These are phyloP conservation scores for Cephus pygmeus DNA, from an alignment of 2,888 invertebrate genomes.

Conservation along the genomic window DNA sequence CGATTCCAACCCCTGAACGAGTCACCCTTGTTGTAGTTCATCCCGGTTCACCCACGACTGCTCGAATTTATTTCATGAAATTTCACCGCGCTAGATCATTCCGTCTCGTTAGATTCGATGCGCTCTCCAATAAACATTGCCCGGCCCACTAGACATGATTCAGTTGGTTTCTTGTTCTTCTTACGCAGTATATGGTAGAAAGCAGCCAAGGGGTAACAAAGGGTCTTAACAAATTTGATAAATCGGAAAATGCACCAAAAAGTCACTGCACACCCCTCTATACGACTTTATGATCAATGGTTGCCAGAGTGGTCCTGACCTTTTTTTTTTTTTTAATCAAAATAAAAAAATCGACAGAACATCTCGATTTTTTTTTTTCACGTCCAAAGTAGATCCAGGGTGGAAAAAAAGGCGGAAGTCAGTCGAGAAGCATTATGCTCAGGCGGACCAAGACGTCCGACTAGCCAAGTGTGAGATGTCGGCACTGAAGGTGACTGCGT, in stretches of 20 bases:
- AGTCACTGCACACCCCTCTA: background rate
- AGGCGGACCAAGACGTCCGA: background rate
- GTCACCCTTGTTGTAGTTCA: background rate
- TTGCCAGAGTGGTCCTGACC: background rate
- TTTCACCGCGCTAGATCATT: slow-evolving; percentile 5
- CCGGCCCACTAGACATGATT: background rate
- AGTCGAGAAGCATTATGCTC: background rate
- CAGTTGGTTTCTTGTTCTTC: background rate
- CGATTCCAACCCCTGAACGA: background rate
- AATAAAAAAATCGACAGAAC: background rate
- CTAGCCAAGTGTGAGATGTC: background rate
- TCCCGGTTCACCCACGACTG: background rate
- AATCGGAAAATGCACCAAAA: background rate
- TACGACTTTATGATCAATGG: background rate
- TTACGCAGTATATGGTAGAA: background rate
- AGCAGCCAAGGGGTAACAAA: background rate
- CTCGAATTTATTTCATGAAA: slow-evolving; percentile 10
- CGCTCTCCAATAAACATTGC: background rate
- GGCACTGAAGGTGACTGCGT: background rate
- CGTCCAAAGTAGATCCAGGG: background rate
- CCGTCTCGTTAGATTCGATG: background rate
- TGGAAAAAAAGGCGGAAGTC: background rate
- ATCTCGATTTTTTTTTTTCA: background rate
- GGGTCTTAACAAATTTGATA: background rate
- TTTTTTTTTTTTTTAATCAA: background rate